These are phyloP conservation scores for Esperia sulphurella DNA, from an alignment of 2,888 invertebrate species.

Conservation along the genomic window DNA sequence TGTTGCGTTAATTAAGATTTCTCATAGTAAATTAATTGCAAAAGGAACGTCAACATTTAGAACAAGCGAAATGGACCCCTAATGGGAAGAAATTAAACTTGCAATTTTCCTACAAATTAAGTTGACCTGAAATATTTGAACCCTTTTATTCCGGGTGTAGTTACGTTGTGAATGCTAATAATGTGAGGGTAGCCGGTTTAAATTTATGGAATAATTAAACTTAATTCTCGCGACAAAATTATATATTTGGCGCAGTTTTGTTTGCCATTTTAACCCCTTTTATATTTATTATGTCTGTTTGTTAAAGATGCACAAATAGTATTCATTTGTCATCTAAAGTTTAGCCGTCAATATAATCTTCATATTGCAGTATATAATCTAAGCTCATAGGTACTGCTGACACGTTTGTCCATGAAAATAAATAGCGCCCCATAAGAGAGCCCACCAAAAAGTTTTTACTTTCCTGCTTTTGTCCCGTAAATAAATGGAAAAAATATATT, in stretches of 20 bases:
- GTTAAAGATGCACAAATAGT: background rate
- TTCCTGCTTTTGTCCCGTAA: too few species aligned
- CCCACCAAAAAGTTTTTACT: too few species aligned
- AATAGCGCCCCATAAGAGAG: too few species aligned
- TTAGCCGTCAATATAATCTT: too few species aligned
- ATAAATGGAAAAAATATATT: too few species aligned
- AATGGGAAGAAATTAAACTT: constrained; percentile 57
- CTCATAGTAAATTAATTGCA: constrained; percentile 69
- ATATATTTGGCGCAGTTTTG: constrained; percentile 43
- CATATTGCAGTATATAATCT: too few species aligned
- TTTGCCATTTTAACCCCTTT: constrained; percentile 12
- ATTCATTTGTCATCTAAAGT: constrained; percentile 3
- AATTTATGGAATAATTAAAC: constrained; percentile 74
- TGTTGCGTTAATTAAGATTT: constrained; percentile 68
- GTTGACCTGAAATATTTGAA: constrained; percentile 68
- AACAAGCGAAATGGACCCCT: constrained; percentile 60
- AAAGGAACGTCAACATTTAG: constrained; percentile 35
- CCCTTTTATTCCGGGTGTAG: constrained; percentile 65
- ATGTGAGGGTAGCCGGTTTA: constrained; percentile 64
- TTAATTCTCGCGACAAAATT: constrained; percentile 59
- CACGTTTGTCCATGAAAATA: too few species aligned
- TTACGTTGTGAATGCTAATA: constrained; percentile 72
- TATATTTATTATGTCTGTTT: background rate
- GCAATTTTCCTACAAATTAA: constrained; percentile 59
- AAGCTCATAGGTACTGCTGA: too few species aligned